Evolutionary conservation across 2,113 vertebrate species (phyloP), one percentile per base, ranked within the genome.

Genomic region (Orthonyx spaldingii): DNA sequence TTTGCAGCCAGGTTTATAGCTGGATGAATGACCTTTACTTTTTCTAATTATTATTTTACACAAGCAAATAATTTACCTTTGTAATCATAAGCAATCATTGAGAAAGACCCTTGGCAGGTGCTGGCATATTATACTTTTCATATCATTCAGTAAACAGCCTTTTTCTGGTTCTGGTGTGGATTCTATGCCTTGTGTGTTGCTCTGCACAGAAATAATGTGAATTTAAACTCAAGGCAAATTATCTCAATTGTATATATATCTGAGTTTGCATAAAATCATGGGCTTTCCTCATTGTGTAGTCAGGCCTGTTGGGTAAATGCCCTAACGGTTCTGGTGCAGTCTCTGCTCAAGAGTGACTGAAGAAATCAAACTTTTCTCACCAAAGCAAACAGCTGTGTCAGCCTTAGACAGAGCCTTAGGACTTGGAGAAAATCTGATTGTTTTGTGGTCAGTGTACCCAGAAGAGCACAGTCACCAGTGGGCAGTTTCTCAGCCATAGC

Each of bases 31-130:
- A 65, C 95, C 86, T 95, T 93, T 96, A 81, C 64, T 80, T 96
- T 96, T 94, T 89, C 68, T 87, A 92, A 96, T 94, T 94, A 95
- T 90, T 96, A 89, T 95, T 97, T 96, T 93, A 90, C 57, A 87
- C 64, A 89, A 93, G 93, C 76, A 94, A 96, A 95, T 94, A 94
- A 91, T 94, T 96, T 97, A 91, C 84, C 65, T 90, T 90, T 81
- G 74, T 94, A 92, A 95, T 94, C 69, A 86, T 52, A 94, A 95
- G 84, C 65, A 91, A 64, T 94, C 65, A 66, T 90, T 1, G 20
- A 92, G 75, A 93, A 68, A 68, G 87, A 90, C 89, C 92, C 70
- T 95, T 96, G 88, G 77, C 87, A 85, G 83, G 59, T 90, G 50
- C 69, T 94, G 82, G 70, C 63, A 61, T 84, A 64, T 85, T 71